Evolutionary conservation across 2,797 vertebrate species (phyloP), one percentile per base, ranked within the genome.

Genomic region (Pagetopsis macropterus): DNA sequence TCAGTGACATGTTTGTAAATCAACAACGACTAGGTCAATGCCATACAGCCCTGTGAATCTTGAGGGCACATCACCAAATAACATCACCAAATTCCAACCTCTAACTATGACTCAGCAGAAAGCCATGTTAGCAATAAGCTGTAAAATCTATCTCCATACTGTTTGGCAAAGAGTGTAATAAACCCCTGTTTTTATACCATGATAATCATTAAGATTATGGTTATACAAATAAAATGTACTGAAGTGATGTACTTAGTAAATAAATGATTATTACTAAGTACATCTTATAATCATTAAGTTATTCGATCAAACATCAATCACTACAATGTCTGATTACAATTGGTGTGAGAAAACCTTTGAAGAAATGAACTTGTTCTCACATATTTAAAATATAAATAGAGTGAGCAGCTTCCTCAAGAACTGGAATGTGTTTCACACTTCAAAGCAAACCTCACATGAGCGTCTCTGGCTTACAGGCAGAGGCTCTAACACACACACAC

Each of bases 1-100:
- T 49, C 55, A 14, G 23, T 61, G 70, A 66, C 64, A 68, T 43
- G n/a, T 56, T 72, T 17, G 15, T 84, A 71, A 81, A 79, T 81
- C 68, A 83, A 3, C 31, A 3, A 13, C 16, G 59, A 58, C 41
- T 2, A 67, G 37, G 60, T 83, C 75, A 83, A 54, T 70, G 44
- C 62, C 68, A 76, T 78, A 60, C 5, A 43, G 45, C 13, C 44
- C 40, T 58, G 31, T 71, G 69, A 54, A 63, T 54, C 46, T 75
- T 19, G 9, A 75, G 41, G 15, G 17, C 21, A 67, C 21, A n/a
- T n/a, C n/a, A n/a, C n/a, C n/a, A 52, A 52, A 48, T 44, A 51
- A 87, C 73, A 82, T 45, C 60, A 52, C 41, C 8, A 49, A 73
- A 81, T 72, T 70, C 64, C 68, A 62, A 67, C 46, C 14, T 75